A percentile compares a stretch with the other conserved stretches of the same genome.
Conservation (phyloP, 2,888 invertebrate species). For the Eilema sororculum region DNA sequence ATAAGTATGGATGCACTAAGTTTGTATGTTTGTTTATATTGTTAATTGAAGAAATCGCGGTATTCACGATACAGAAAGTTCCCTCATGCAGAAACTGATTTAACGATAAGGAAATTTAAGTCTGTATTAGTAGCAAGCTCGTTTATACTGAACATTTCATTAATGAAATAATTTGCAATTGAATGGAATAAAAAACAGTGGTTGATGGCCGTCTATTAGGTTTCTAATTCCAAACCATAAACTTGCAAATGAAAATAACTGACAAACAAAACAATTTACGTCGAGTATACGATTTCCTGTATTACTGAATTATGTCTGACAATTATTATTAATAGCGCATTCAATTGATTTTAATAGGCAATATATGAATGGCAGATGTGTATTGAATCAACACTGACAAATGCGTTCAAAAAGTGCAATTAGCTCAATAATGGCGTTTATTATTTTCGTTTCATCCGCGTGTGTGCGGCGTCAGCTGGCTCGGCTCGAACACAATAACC, state of each 20-base stretch:
- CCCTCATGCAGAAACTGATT: not conserved
- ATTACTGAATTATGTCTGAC: conserved; percentile 45
- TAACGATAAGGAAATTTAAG: not conserved
- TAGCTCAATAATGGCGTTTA: conserved; percentile 53
- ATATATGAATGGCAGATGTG: conserved; percentile 54
- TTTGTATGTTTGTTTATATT: too few relatives aligned
- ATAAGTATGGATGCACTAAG: too few relatives aligned
- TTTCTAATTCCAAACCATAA: not conserved
- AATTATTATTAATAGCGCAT: conserved; percentile 50
- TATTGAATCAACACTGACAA: conserved; percentile 47
- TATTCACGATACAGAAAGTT: not conserved
- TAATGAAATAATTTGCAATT: not conserved
- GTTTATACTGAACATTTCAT: not conserved
- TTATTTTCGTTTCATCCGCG: conserved; percentile 44
- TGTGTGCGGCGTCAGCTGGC: conserved; percentile 65
- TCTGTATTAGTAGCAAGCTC: not conserved
- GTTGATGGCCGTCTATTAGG: not conserved
- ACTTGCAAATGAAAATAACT: conserved; percentile 18
- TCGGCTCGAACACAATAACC: conserved; percentile 65
- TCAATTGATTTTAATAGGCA: conserved; percentile 55
- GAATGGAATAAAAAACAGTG: not conserved
- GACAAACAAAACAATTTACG: conserved; percentile 17
- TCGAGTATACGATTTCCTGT: conserved; percentile 26
- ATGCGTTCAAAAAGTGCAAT: conserved; percentile 49
- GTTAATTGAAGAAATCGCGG: not conserved